These are phyloP conservation scores for Pristionchus maxplancki DNA, from an alignment of 2,888 invertebrate genomes.

Conservation along the genomic window DNA sequence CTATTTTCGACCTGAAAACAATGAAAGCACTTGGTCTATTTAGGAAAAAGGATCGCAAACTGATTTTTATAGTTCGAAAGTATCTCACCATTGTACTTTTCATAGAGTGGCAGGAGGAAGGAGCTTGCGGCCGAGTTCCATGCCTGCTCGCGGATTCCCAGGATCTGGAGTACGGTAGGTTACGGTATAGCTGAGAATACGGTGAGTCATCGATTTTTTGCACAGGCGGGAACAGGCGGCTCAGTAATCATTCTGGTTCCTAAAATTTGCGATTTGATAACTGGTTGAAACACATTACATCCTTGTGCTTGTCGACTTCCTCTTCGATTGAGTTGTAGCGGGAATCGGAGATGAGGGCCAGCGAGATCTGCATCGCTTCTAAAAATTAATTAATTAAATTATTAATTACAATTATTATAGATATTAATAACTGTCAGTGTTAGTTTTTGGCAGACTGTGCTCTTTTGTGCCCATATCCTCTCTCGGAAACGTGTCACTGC, in stretches of 20 bases:
- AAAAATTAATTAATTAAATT: conserved; percentile 48
- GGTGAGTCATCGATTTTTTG: no score
- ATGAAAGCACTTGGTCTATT: no score
- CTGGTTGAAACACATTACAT: conserved; percentile 55
- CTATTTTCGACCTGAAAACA: neutral
- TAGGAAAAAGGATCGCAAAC: no score
- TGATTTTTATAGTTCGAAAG: no score
- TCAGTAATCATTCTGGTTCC: no score
- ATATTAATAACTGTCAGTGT: neutral
- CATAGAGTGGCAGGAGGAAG: conserved; percentile 63
- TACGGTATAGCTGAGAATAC: no score
- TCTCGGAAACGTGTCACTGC: no score
- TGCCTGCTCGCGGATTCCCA: conserved; percentile 56
- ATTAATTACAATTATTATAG: neutral
- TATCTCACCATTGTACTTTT: conserved; percentile 57
- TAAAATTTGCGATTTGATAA: no score
- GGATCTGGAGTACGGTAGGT: conserved; percentile 25
- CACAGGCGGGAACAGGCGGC: no score
- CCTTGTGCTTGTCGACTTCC: conserved; percentile 65
- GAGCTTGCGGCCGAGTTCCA: conserved; percentile 62
- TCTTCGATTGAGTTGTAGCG: conserved; percentile 76
- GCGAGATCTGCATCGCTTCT: conserved; percentile 76
- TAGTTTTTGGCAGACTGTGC: no score
- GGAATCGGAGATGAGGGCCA: conserved; percentile 74
- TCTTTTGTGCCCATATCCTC: no score